Percentiles rank a stretch among this genome's conserved stretches.
Evolutionary conservation across 2,113 vertebrate species (phyloP).

Genomic region (Anhinga anhinga): DNA sequence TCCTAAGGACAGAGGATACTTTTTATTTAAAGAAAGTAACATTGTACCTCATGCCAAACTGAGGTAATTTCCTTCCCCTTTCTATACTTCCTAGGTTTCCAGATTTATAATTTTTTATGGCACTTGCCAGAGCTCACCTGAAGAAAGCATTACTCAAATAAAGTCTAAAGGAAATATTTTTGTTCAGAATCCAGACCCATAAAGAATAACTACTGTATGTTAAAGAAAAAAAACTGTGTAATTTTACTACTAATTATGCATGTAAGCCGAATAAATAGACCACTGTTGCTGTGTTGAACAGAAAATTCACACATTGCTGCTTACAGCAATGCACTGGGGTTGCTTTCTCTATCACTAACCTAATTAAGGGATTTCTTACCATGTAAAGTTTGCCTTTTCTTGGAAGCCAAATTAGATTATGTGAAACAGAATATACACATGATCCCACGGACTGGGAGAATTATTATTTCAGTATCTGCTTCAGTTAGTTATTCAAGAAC

Average conservation of each 20-base stretch:
- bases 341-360: background rate
- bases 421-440: background rate
- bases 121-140: constrained; percentile 69
- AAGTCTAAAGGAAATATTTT: constrained; percentile 79
- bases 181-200: constrained; percentile 68
- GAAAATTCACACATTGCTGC: constrained; percentile 30
- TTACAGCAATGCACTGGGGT: background rate
- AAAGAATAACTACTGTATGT: constrained; percentile 72
- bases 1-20: constrained; percentile 73
- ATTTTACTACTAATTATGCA: constrained; percentile 72
- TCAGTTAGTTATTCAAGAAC: background rate
- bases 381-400: constrained; percentile 8
- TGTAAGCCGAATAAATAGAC: constrained; percentile 62
- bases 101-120: constrained; percentile 70
- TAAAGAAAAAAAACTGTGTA: constrained; percentile 39
- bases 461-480: background rate
- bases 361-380: background rate
- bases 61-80: constrained; percentile 80
- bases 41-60: constrained; percentile 71
- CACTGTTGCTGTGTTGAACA: constrained; percentile 58
- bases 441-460: background rate
- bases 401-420: background rate
- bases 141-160: constrained; percentile 73
- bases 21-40: constrained; percentile 80
- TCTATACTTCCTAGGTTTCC: constrained; percentile 72